Base-by-base conservation (phyloP, 2,888 invertebrate species). In the Chymomyza amoena region DNA sequence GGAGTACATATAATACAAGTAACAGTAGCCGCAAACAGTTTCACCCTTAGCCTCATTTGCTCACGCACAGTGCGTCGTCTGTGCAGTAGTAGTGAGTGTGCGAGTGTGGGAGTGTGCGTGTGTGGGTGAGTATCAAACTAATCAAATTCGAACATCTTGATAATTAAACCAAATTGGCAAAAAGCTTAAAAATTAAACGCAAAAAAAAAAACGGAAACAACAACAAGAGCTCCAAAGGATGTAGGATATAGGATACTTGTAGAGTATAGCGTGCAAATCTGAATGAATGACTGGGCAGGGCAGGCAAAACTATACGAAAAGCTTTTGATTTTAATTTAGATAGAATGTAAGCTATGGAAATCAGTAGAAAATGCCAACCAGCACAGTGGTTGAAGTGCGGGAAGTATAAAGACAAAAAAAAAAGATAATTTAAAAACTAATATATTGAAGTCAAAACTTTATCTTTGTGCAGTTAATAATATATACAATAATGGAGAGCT, bases 251-350 rank as follows among this genome's bases (percentile, higher is more conserved):
- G 57, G 16, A 15, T 6, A 25, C 20, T 57, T 20, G 28, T 57
- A 20, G 20, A 25, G 28, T 25, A 15, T 18, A 57, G 25, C 57
- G 57, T 25, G 60, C 60, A 71, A 68, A 56, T 45, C 39, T 45
- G 39, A 45, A 45, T 45, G 13, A 45, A 45, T 45, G 10, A 13
- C 39, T 45, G 39, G 39, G 39, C 39, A 45, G 39, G 39, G 2
- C 39, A 6, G 60, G 61, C 52, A 64, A 61, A 68, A 72, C 61
- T 74, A 50, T 15, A 69, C 66, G 67, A 61, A 57, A 69, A 86
- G 79, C 68, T 87, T 72, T 75, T 73, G 88, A 85, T 85, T 84
- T 85, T 85, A 85, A 85, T 85, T 85, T 86, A 85, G 87, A 88
- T 85, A 86, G 61, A 85, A 84, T 72, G 78, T 75, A 57, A 73